These are phyloP conservation scores for Sprattus sprattus DNA, from an alignment of 2,113 vertebrate species.

Conservation along the genomic window DNA sequence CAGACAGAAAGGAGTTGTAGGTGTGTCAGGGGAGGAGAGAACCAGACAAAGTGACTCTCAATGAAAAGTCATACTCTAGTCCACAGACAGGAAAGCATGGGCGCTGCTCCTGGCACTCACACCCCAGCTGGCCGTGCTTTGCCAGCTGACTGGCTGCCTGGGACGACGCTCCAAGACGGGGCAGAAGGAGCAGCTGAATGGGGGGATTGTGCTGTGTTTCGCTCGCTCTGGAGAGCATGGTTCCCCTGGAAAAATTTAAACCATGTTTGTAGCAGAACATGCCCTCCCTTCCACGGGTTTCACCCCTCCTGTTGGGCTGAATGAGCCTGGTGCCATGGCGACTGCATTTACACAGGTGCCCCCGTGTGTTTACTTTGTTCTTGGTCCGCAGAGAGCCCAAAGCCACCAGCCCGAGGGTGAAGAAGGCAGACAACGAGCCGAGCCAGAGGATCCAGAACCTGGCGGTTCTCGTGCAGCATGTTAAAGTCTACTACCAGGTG, in stretches of 20 bases:
- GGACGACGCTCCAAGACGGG: not conserved
- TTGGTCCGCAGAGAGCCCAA: conserved; percentile 57
- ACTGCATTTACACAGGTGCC: not conserved
- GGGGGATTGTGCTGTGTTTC: not conserved
- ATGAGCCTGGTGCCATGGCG: not conserved
- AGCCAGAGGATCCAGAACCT: conserved; percentile 63
- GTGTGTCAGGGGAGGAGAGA: not conserved
- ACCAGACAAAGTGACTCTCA: not conserved
- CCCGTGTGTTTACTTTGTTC: not conserved
- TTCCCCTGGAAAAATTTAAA: not conserved
- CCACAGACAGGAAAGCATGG: not conserved
- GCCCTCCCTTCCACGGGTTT: not conserved
- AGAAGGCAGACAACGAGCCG: conserved; percentile 52
- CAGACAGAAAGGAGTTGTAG: not conserved
- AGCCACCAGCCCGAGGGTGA: conserved; percentile 43
- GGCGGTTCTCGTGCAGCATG: conserved; percentile 59
- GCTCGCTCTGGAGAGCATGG: not conserved
- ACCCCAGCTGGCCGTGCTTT: not conserved
- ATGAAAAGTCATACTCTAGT: not conserved
- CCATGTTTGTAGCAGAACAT: not conserved
- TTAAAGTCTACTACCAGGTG: conserved; percentile 66
- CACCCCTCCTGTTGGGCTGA: not conserved
- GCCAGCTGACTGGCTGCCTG: conserved; percentile 9
- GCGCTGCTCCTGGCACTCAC: not conserved
- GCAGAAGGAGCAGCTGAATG: not conserved